Conservation (phyloP, 2,888 invertebrate genomes). For the Melanophora roralis region DNA sequence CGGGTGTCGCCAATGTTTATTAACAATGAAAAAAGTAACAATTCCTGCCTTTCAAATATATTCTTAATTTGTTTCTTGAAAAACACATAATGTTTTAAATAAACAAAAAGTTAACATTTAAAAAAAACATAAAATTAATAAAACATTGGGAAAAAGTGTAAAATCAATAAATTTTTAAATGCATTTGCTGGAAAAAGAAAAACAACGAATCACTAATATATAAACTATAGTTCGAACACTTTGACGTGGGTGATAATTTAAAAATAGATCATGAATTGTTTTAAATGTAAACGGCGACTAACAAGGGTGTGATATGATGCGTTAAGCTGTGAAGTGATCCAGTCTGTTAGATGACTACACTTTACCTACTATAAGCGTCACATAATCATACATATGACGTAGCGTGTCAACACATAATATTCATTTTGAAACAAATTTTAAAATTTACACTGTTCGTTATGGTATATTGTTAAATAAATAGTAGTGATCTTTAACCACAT, state of each 20-base stretch:
- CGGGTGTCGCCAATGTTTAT: conserved; percentile 71
- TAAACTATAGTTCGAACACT: background rate
- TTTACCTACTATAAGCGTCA: conserved; percentile 54
- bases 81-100: conserved; percentile 55
- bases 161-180: conserved; percentile 29
- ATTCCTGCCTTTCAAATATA: conserved; percentile 29
- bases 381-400: conserved; percentile 56
- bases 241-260: conserved; percentile 17
- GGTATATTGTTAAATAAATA: too few relatives aligned
- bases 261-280: conserved; percentile 51
- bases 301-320: conserved; percentile 61
- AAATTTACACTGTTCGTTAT: background rate
- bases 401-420: conserved; percentile 20
- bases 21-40: conserved; percentile 32
- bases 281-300: background rate
- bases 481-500: too few relatives aligned
- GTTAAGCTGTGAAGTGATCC: conserved; percentile 60
- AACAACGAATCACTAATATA: conserved; percentile 13
- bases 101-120: conserved; percentile 46
- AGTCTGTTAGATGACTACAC: conserved; percentile 55
- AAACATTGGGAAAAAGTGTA: conserved; percentile 10
- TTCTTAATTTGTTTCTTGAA: background rate
- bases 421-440: background rate
- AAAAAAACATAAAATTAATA: background rate
- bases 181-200: background rate